A percentile compares a stretch with the other conserved stretches of the same genome.
phyloP scores from a whole-genome alignment of 1,140 invertebrate genomes.

The Tetramorium alpestre region DNA sequence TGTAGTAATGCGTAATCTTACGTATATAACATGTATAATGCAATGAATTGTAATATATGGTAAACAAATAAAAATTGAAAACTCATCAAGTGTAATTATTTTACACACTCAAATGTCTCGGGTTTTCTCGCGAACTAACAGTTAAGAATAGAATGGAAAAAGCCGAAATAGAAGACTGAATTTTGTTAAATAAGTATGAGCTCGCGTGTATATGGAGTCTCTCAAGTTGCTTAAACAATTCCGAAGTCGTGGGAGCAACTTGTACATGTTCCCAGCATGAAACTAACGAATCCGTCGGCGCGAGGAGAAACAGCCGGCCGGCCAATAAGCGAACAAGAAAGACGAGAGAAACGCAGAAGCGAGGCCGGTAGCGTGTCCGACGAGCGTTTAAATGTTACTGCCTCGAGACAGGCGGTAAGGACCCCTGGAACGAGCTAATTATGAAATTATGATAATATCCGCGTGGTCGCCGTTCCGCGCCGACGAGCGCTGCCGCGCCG shows the following conservation, averaged over 20 bases:
- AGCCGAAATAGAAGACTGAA: neutral
- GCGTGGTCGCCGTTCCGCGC: conserved; percentile 67
- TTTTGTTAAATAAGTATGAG: conserved; percentile 21
- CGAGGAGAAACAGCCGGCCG: conserved; percentile 35
- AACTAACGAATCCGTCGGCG: conserved; percentile 39
- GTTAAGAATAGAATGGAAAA: neutral
- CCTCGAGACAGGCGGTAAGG: conserved; percentile 70
- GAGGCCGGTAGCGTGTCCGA: conserved; percentile 70
- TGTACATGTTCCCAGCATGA: conserved; percentile 34
- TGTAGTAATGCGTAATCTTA: neutral
- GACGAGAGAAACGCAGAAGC: conserved; percentile 59
- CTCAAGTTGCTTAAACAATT: conserved; percentile 38
- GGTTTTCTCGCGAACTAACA: neutral
- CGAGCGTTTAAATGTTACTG: conserved; percentile 68
- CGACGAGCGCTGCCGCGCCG: conserved; percentile 47
- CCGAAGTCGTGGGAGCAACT: conserved; percentile 34
- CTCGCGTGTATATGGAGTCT: neutral
- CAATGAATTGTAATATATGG: neutral
- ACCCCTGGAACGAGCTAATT: conserved; percentile 76
- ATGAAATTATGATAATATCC: conserved; percentile 77
- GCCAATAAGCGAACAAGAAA: conserved; percentile 32
- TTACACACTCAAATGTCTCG: neutral
- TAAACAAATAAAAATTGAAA: neutral
- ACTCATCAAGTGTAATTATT: neutral
- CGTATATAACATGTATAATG: neutral